Percentiles rank a stretch among this genome's conserved stretches.
phyloP scores from a whole-genome alignment of 2,888 invertebrate genomes.

The Encarsia formosa region DNA sequence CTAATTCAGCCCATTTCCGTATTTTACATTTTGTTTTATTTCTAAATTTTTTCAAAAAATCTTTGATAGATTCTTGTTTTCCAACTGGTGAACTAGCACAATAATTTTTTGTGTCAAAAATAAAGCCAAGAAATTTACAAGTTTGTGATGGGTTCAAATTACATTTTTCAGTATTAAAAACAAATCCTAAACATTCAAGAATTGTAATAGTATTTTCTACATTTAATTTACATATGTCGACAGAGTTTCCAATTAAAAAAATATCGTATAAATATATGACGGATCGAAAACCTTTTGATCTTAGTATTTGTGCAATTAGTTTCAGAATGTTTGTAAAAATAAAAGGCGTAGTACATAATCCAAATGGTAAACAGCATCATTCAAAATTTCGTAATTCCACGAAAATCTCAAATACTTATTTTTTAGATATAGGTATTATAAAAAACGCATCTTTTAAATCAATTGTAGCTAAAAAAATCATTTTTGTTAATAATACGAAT shows the following conservation, averaged over 20 bases:
- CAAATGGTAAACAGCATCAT: not conserved
- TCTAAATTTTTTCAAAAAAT: not conserved
- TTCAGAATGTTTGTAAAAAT: not conserved
- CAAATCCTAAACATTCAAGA: conserved; percentile 5
- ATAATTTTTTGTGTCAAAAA: not conserved
- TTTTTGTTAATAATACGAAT: not conserved
- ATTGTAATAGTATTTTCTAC: not conserved
- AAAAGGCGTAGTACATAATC: not conserved
- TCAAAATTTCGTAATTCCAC: not conserved
- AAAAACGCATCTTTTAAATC: not conserved
- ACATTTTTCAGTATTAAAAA: conserved; percentile 7
- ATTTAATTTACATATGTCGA: not conserved
- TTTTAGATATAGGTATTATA: not conserved
- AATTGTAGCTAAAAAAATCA: not conserved
- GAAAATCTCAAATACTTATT: not conserved
- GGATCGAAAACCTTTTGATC: not conserved
- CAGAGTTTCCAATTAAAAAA: not conserved
- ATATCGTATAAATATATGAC: conserved; percentile 4
- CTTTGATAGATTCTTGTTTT: not conserved
- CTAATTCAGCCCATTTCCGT: not conserved
- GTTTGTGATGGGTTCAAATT: not conserved
- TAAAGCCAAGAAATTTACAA: not conserved
- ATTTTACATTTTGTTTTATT: not conserved
- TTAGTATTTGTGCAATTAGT: not conserved
- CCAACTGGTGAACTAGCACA: not conserved